Evolutionary conservation across 2,888 invertebrate genomes (phyloP), one percentile per base, ranked within the genome.

Genomic region (Limnephilus marmoratus): DNA sequence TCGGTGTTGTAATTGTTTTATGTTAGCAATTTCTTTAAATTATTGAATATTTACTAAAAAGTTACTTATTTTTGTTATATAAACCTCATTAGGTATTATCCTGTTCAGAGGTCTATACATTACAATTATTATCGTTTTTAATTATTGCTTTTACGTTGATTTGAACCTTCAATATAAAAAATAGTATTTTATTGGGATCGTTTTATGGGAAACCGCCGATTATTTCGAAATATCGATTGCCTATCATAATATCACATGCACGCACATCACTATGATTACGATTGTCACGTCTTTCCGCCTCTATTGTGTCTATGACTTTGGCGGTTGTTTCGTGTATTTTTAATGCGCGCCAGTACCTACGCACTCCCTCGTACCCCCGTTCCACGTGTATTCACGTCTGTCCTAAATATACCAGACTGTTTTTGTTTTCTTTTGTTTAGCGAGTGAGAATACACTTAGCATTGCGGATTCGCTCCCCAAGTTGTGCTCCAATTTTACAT

Each of bases 271-370:
- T 68, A 68, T 9, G 24, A n/a, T 68, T 68, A 24, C 68, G 24
- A 86, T 86, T 86, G 49, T 86, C 15, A 29, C 49, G 86, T 37
- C 7, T 29, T n/a, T 31, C 85, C 18, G 2, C 85, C 68, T 15
- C 49, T 49, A 45, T 86, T 45, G 86, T 45, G 29, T 86, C 86
- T 86, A 86, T 86, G 86, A 45, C n/a, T 85, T 85, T 86, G 86
- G 86, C 86, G 45, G 41, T 29, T 86, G 86, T 86, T 45, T 49
- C 86, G 86, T 45, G 86, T 45, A 86, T 86, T 41, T 86, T 45
- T 86, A 45, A 37, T 49, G 29, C 86, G 86, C 29, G 9, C 49
- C 3, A 86, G 86, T 45, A 41, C 18, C 45, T 86, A 45, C 86
- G 41, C 86, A 86, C 49, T 83, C 31, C 45, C 18, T 12, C 1